phyloP scores from a whole-genome alignment of 2,797 vertebrate species.

The Neopelma chrysocephalum region DNA sequence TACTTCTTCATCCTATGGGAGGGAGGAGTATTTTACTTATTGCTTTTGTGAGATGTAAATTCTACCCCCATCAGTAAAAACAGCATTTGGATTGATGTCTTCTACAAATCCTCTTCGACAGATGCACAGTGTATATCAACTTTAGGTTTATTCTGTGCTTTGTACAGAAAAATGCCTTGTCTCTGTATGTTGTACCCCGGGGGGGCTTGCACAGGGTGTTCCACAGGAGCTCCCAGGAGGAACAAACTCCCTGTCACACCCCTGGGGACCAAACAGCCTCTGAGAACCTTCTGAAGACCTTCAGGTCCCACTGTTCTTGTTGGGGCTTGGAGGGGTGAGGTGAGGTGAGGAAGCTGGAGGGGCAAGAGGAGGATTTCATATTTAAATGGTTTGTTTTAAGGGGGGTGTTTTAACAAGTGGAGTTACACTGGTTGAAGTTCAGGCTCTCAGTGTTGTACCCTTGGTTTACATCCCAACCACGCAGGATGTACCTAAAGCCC shows the following conservation, averaged over 20 bases:
- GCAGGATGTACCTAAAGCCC: neutral
- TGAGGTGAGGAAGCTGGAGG: neutral
- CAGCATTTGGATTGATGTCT: neutral
- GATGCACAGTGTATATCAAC: fast-evolving
- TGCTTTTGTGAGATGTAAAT: neutral
- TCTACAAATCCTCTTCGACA: neutral
- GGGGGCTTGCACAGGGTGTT: neutral
- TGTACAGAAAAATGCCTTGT: neutral
- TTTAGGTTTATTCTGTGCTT: neutral
- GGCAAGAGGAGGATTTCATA: neutral
- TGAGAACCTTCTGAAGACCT: neutral
- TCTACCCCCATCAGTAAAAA: neutral
- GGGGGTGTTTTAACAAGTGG: neutral
- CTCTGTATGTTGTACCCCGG: fast-evolving
- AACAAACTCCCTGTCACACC: neutral
- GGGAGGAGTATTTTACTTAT: neutral
- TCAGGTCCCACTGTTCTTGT: neutral
- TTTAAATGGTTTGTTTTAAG: neutral
- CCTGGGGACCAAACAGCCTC: neutral
- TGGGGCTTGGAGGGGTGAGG: neutral
- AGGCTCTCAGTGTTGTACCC: neutral
- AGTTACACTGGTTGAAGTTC: neutral
- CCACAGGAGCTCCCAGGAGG: neutral
- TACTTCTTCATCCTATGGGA: neutral
- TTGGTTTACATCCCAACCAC: neutral